Evolutionary conservation across 2,888 invertebrate species (phyloP), one percentile per base, ranked within the genome.

Genomic region (Tricholauxania praeusta): DNA sequence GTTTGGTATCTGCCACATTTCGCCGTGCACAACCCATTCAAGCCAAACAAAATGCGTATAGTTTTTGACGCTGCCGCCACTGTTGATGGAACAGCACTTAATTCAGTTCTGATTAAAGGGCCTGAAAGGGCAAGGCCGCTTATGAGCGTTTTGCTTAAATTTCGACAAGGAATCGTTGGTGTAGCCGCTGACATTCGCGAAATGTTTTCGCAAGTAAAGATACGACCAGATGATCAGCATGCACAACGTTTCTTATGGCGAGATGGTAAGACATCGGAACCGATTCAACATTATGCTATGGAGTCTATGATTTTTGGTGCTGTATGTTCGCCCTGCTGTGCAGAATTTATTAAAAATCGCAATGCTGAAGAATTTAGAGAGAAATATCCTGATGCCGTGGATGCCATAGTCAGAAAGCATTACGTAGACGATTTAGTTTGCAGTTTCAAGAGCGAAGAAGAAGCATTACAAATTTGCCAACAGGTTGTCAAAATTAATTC

Each of bases 171-270:
- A 51, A 10, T 19, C 6, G 22, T 66, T 55, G 66, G 39, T 17
- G 53, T 66, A 15, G 53, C 39, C 8, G 53, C 65, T 5, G 74
- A 77, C 19, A 77, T 76, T 3, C 53, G 70, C 1, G 73, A 77
- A 59, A 76, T 74, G 67, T 72, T 76, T 55, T 72, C 71, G 1
- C 73, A 71, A 62, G 49, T 60, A 32, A 22, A 60, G 52, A 72
- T 73, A 32, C 39, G 49, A 6, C 63, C 12, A 53, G 66, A 17
- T 55, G 77, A 79, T 72, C 81, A 83, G 52, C 80, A 65, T 63
- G 55, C 64, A 2, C 74, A 70, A 53, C n/a, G 76, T 12, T 74
- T 76, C 71, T 17, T 74, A 7, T 84, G 81, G 81, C 32, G 66
- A 28, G 55, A 67, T 17, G 57, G 67, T 14, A 19, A 66, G 6